These are phyloP conservation scores for Oncorhynchus nerka DNA, from an alignment of 2,113 vertebrate genomes.

Conservation along the genomic window DNA sequence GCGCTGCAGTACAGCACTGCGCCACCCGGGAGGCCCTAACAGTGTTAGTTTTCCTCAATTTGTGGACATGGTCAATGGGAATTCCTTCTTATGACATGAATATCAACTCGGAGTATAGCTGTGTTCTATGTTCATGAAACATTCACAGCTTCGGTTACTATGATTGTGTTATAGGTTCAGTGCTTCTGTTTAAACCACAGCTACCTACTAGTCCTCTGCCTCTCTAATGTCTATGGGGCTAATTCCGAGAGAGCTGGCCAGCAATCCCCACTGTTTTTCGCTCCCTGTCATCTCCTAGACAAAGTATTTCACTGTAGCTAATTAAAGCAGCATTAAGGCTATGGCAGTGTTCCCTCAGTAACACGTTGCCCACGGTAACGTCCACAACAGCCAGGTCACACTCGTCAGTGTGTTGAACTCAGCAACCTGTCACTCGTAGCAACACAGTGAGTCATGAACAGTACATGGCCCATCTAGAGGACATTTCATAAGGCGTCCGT, in stretches of 20 bases:
- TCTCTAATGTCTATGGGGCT: background rate
- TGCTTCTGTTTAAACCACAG: background rate
- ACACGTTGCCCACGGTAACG: background rate
- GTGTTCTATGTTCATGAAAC: background rate
- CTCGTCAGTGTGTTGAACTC: background rate
- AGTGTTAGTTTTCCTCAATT: too few species aligned
- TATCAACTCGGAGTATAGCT: background rate
- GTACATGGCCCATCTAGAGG: background rate
- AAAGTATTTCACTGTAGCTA: background rate
- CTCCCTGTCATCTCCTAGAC: background rate
- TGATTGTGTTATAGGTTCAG: background rate
- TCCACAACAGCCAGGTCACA: background rate
- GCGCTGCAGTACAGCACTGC: too few species aligned
- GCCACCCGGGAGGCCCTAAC: too few species aligned
- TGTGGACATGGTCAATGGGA: too few species aligned
- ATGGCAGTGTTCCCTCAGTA: background rate
- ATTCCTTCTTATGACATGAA: too few species aligned
- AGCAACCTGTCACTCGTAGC: background rate
- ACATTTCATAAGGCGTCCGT: too few species aligned
- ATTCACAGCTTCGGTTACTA: background rate
- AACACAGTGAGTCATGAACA: background rate
- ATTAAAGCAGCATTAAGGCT: background rate
- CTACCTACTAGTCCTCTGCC: background rate
- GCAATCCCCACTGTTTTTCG: background rate
- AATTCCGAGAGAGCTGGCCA: background rate